phyloP scores from a whole-genome alignment of 2,113 vertebrate species.

The Phaethon lepturus region DNA sequence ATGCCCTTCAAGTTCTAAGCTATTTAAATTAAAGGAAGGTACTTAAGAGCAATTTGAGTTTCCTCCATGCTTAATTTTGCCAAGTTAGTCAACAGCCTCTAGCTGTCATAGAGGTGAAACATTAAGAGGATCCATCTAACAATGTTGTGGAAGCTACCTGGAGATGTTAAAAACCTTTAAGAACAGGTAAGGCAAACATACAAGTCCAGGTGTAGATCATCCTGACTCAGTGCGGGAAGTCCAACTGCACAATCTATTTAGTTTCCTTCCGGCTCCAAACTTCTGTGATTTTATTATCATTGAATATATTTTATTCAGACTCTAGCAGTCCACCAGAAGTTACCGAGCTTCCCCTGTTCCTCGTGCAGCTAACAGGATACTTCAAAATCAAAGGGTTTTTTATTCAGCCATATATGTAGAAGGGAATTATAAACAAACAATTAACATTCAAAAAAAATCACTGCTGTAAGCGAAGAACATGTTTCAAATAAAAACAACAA shows the following conservation, averaged over 20 bases:
- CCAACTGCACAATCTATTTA: background rate
- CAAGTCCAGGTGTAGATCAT: background rate
- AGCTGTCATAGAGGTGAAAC: background rate
- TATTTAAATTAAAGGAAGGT: background rate
- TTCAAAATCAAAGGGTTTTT: slow-evolving; percentile 6
- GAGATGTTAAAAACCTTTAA: background rate
- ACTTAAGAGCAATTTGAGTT: background rate
- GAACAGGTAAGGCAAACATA: background rate
- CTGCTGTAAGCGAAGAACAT: background rate
- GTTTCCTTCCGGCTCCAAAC: background rate
- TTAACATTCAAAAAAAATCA: background rate
- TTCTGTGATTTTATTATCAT: background rate
- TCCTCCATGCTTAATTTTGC: background rate
- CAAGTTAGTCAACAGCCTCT: background rate
- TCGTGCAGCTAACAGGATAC: background rate
- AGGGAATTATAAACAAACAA: background rate
- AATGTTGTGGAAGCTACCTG: background rate
- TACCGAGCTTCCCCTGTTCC: background rate
- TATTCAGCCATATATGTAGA: background rate
- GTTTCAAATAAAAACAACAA: background rate
- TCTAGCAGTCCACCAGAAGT: background rate
- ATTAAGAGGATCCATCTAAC: background rate
- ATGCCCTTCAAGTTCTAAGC: background rate
- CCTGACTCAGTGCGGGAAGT: background rate
- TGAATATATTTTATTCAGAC: background rate